Evolutionary conservation across 2,113 vertebrate species (phyloP), one percentile per base, ranked within the genome.

Genomic region (Ageneiosus marmoratus): DNA sequence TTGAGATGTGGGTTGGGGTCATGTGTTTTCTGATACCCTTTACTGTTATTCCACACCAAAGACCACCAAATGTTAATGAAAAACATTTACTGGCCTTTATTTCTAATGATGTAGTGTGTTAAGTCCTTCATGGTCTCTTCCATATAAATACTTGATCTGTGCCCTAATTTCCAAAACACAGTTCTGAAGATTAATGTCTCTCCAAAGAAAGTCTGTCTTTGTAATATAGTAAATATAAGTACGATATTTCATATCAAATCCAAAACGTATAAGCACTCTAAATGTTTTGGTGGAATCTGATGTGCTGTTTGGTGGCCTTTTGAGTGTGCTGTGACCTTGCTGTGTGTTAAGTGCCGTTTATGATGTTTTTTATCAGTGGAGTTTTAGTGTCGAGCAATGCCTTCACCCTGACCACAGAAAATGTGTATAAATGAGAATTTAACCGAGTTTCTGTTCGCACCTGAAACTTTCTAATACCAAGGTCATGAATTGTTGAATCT

Each of bases 291-390:
- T 69, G 24, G 53, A 62, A 18, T 53, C 70, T 80, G 12, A 22
- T 27, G 51, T 79, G 37, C 50, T 56, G 48, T 88, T 85, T 87
- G 87, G 86, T 89, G 87, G 87, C 73, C 83, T 81, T 86, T 81
- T 79, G 60, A 58, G 60, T 76, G 77, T 77, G 72, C 48, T n/a
- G 1, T 79, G 55, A 72, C 62, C 58, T 50, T 32, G 18, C 13
- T 83, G 82, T 86, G 72, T 86, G 55, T 51, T 79, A 27, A 56
- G 60, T 86, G 63, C 44, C 70, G 76, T 81, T 51, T 65, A 56
- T 84, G 67, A 50, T 53, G 15, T 10, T 79, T 37, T 13, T 50
- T 55, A n/a, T 53, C 18, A 12, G 16, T 62, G 48, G 41, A 70
- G 13, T 78, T 65, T 55, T 58, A 37, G 41, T 81, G 53, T 86